Percentiles rank a stretch among this genome's conserved stretches.
phyloP scores from a whole-genome alignment of 1,140 invertebrate genomes.

The Penaeus indicus region DNA sequence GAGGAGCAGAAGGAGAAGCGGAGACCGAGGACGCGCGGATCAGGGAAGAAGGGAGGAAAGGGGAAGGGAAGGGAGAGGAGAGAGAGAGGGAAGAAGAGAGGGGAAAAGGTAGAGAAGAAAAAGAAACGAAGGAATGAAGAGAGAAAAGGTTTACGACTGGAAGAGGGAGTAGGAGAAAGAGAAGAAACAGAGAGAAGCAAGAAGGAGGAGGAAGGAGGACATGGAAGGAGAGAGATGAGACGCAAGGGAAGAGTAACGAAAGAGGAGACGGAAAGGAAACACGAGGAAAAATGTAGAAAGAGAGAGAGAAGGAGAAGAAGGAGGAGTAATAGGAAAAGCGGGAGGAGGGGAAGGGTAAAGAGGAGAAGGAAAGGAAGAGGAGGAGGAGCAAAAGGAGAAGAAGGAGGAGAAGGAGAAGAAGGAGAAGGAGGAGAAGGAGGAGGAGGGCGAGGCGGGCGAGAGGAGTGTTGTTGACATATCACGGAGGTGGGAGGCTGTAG shows the following conservation, averaged over 20 bases:
- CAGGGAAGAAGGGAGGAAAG: neutral
- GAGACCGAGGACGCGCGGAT: neutral
- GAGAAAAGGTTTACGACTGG: neutral
- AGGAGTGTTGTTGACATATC: too few relatives aligned
- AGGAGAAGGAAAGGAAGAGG: neutral
- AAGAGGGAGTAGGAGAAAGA: neutral
- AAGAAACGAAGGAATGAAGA: neutral
- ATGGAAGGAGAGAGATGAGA: neutral
- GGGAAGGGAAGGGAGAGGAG: neutral
- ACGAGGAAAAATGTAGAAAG: neutral
- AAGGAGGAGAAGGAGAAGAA: neutral
- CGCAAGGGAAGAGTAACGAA: neutral
- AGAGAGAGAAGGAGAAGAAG: neutral
- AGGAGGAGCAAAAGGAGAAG: neutral
- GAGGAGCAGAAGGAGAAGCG: neutral
- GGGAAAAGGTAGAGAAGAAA: neutral
- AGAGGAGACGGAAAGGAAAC: constrained; percentile 1
- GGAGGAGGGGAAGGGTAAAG: neutral
- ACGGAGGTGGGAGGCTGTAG: too few relatives aligned
- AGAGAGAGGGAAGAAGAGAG: neutral
- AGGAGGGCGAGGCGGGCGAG: too few relatives aligned
- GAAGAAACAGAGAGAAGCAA: neutral
- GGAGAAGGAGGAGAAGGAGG: neutral
- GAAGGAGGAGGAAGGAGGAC: neutral
- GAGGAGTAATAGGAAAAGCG: neutral